These are phyloP conservation scores for Petrocephalus microphthalmus DNA, from an alignment of 2,113 vertebrate genomes.

Conservation along the genomic window DNA sequence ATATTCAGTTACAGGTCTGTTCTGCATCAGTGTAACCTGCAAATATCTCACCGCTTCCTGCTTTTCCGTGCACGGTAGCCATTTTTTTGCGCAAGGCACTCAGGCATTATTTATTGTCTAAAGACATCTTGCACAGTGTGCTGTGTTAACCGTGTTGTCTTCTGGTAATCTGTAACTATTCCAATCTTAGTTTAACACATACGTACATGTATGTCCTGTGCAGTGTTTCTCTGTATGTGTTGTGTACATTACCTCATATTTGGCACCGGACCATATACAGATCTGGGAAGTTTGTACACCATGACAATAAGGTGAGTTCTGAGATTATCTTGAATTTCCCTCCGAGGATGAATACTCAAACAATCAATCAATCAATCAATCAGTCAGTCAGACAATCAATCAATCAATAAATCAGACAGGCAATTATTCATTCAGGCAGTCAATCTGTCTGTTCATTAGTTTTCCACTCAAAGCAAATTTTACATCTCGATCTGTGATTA, in stretches of 20 bases:
- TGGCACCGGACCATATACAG: neutral
- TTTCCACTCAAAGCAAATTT: neutral
- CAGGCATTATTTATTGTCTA: neutral
- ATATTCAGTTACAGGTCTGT: neutral
- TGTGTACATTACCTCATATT: neutral
- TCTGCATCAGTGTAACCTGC: neutral
- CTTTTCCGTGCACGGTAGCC: neutral
- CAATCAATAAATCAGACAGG: constrained; percentile 1
- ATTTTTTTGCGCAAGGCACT: neutral
- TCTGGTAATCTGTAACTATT: neutral
- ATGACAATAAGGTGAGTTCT: neutral
- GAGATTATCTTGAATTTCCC: neutral
- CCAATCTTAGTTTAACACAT: neutral
- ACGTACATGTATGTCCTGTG: neutral
- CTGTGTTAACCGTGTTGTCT: neutral
- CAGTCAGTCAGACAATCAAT: neutral
- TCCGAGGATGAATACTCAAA: neutral
- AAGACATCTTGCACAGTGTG: neutral
- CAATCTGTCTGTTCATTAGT: neutral
- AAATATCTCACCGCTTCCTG: neutral
- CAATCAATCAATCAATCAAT: neutral
- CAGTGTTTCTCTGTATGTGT: neutral
- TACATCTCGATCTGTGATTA: neutral
- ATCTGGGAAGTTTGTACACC: neutral
- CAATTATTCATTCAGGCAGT: neutral